Base-by-base conservation (phyloP, 1,140 invertebrate genomes). In the Drosophila murphyi region DNA sequence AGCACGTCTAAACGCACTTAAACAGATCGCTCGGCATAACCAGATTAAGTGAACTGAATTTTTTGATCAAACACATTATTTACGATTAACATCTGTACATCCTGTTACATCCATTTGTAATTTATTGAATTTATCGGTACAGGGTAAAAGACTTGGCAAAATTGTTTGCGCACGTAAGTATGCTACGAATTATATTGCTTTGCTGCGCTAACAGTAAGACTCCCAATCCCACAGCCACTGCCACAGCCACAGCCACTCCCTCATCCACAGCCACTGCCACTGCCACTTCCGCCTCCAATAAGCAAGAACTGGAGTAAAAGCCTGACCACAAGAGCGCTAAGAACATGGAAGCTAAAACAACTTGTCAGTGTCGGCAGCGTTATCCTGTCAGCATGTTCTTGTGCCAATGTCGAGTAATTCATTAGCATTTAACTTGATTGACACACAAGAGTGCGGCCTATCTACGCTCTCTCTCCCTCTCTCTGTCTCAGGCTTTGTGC, bases 341-440 rank as follows among this genome's bases (percentile, higher is more conserved):
- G 51, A 51, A 60, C 68, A 57, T 63, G 52, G 47, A 45, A 70
- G 51, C 64, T 64, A 78, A 80, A 83, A 78, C 77, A 86, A 82
- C 80, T 87, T 82, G 80, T 82, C 76, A 74, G 83, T 59, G 65
- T 47, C 67, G 35, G 48, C 71, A 54, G 55, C 78, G 48, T 67
- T 62, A 65, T 74, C 62, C 76, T 87, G 82, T 80, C 80, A 79
- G 76, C 82, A 73, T 68, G 72, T 87, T 76, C 79, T 83, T 55
- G 47, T 65, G 45, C 72, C 63, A 56, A 69, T 72, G 76, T 59
- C 72, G 70, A 82, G 80, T 87, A 87, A 88, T 87, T 87, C 83
- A 87, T 87, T 87, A 88, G 88, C 79, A 87, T 87, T 87, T 88
- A 87, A 88, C 69, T 88, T 87, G 83, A 87, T 87, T 87, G 83